Conservation (phyloP, 1,140 invertebrate species). For the Drosophila takahashii region DNA sequence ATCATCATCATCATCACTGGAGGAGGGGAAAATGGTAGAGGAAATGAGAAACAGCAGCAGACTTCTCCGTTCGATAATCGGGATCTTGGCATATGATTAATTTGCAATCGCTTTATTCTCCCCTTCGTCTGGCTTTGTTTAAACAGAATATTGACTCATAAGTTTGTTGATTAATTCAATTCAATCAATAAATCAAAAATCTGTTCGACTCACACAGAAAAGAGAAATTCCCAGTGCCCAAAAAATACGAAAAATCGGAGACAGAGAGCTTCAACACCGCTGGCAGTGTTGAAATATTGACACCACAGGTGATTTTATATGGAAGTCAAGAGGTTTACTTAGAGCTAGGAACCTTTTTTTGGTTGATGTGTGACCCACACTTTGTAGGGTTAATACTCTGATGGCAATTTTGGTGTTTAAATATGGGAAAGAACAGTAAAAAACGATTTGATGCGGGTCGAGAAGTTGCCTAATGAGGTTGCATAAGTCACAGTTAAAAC, state of each 20-base stretch:
- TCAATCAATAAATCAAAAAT: slow-evolving; percentile 76
- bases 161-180: slow-evolving; percentile 80
- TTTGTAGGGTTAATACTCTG: not conserved
- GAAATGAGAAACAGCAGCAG: slow-evolving; percentile 35
- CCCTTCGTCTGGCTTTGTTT: slow-evolving; percentile 56
- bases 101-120: slow-evolving; percentile 69
- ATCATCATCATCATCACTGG: slow-evolving; percentile 22
- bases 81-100: slow-evolving; percentile 75
- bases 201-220: slow-evolving; percentile 37
- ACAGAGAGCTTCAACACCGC: slow-evolving; percentile 76
- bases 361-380: slow-evolving; percentile 6
- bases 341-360: slow-evolving; percentile 16
- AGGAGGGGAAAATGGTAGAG: not conserved
- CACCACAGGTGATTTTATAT: slow-evolving; percentile 80
- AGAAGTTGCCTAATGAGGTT: slow-evolving; percentile 39
- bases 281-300: slow-evolving; percentile 83
- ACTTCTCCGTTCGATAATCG: slow-evolving; percentile 35
- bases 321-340: slow-evolving; percentile 63
- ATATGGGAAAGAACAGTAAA: slow-evolving; percentile 17
- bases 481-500: slow-evolving; percentile 1
- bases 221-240: slow-evolving; percentile 27
- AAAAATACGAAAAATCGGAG: slow-evolving; percentile 29
- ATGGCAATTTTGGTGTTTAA: slow-evolving; percentile 2
- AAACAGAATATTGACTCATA: slow-evolving; percentile 80
- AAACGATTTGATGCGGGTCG: slow-evolving; percentile 53